phyloP scores from a whole-genome alignment of 1,140 invertebrate species.

The Rhyacophila brunnea region DNA sequence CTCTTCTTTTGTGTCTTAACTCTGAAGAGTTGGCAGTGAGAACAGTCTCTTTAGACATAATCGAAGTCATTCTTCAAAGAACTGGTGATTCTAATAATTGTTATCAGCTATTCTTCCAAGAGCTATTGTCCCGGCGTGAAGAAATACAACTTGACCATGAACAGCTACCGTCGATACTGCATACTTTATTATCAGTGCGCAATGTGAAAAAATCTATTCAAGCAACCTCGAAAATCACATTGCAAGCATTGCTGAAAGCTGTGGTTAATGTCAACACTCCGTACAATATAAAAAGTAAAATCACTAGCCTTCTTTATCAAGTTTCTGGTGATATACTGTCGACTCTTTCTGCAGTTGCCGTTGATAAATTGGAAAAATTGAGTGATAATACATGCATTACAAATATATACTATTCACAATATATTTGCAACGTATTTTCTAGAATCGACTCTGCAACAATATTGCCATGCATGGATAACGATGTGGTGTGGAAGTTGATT shows the following conservation, averaged over 20 bases:
- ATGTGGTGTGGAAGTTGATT: conserved; percentile 49
- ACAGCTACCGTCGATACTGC: conserved; percentile 56
- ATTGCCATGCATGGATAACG: conserved; percentile 38
- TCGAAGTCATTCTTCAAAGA: conserved; percentile 39
- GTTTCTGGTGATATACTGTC: conserved; percentile 54
- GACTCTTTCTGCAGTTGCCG: conserved; percentile 38
- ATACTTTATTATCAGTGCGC: conserved; percentile 49
- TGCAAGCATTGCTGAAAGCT: conserved; percentile 35
- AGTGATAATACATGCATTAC: conserved; percentile 41
- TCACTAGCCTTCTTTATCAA: conserved; percentile 52
- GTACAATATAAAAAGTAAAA: conserved; percentile 45
- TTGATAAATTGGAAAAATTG: conserved; percentile 41
- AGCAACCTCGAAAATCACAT: conserved; percentile 38
- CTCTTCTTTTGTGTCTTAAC: conserved; percentile 49
- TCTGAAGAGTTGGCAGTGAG: conserved; percentile 47
- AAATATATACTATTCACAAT: conserved; percentile 48
- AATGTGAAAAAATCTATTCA: conserved; percentile 42
- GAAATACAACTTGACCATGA: conserved; percentile 55
- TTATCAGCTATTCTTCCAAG: conserved; percentile 36
- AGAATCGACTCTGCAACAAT: conserved; percentile 46
- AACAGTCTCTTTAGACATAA: conserved; percentile 43
- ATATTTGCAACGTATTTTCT: conserved; percentile 46
- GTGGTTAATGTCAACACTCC: conserved; percentile 41
- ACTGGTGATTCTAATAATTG: conserved; percentile 36
- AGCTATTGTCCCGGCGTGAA: conserved; percentile 37